Evolutionary conservation across 1,140 invertebrate species (phyloP).

Genomic region (Berghia stephanieae): DNA sequence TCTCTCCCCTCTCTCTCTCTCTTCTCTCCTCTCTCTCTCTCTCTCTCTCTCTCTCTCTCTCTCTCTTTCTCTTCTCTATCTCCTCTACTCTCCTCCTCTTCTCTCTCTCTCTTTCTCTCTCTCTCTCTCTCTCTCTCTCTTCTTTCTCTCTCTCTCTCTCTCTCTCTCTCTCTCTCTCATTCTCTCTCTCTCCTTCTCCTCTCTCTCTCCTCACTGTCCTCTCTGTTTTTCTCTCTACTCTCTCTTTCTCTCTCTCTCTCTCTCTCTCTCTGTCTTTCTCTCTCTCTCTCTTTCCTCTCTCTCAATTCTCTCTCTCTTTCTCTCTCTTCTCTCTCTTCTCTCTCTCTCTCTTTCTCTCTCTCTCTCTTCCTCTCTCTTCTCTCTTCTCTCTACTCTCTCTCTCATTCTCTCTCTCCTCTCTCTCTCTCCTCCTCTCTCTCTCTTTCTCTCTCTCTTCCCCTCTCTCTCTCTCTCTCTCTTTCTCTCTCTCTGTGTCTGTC

Average conservation of each 20-base stretch:
- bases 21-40: too few relatives aligned
- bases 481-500: neutral
- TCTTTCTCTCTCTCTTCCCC: neutral
- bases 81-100: neutral
- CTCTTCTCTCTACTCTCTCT: neutral
- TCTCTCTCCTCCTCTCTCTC: neutral
- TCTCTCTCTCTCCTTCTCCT: constrained; percentile 28
- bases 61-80: neutral
- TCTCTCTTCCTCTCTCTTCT: neutral
- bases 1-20: too few relatives aligned
- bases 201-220: neutral
- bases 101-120: neutral
- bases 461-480: neutral
- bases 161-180: neutral
- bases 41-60: neutral
- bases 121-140: neutral
- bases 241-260: constrained; percentile 23
- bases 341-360: neutral
- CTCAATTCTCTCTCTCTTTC: neutral
- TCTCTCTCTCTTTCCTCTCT: too few relatives aligned
- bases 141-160: constrained; percentile 5
- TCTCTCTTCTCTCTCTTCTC: neutral
- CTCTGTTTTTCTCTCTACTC: neutral
- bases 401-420: neutral
- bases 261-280: constrained; percentile 24